Base-by-base conservation (phyloP, 2,113 vertebrate species). In the Saccopteryx bilineata region DNA sequence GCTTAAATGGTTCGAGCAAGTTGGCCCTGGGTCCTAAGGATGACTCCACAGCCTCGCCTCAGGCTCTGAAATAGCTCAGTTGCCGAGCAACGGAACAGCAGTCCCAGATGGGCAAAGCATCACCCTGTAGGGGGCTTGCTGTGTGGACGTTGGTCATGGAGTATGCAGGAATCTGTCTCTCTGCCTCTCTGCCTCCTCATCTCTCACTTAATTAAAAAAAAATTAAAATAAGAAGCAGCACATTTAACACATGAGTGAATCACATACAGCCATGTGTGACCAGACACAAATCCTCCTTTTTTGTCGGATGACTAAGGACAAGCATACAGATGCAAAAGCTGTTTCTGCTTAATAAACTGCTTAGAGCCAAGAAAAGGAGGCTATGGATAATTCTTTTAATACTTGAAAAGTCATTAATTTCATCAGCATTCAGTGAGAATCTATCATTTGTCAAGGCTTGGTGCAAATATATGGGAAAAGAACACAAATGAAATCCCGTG, bases 391-490 rank as follows among this genome's bases (percentile, higher is more conserved):
- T 11, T 54, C 48, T 72, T 72, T 91, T 48, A 82, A 75, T 69
- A 69, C 15, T 61, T 60, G 11, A 56, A 56, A 76, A 72, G 46
- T 54, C 90, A 81, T 54, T 46, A 66, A 74, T 95, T 66, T 86
- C 80, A 85, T 56, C 52, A 52, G 50, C 80, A 65, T 58, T 71
- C 52, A n/a, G 7, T 18, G 54, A 54, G 5, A 21, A 58, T 39
- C 39, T 46, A 54, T 21, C 63, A 79, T 58, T 50, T 83, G 54
- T 63, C 69, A 91, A 69, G 54, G 4, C 65, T 58, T 50, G 69
- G 33, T 50, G 61, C 91, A 87, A 58, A 82, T 83, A 87, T 23
- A 72, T 1, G 5, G 54, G 23, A 80, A 28, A 56, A 88, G 52
- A 83, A 33, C 2, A 94, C 26, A 88, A 69, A 88, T 80, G 39